Evolutionary conservation across 2,113 vertebrate species (phyloP), one percentile per base, ranked within the genome.

Genomic region (Muscicapa adusta): DNA sequence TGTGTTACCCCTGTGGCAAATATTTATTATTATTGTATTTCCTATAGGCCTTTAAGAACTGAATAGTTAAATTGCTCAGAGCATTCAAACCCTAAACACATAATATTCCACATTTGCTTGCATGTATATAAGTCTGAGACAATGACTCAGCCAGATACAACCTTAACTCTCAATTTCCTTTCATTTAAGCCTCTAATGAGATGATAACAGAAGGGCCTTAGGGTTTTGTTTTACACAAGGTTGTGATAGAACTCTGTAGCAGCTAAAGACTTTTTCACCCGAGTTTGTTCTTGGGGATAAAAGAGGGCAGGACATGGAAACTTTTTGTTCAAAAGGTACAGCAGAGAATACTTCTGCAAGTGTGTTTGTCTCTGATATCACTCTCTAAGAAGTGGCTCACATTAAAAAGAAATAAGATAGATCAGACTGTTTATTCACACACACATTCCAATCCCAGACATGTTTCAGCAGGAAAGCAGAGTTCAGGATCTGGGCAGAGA

Each of bases 141-240:
- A 51, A 47, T 42, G 9, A 66, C 14, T 82, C 24, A 1, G 42
- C 18, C 45, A 82, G 36, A 67, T 23, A 38, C 18, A 80, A 24
- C 29, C n/a, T 72, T 53, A 82, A 75, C 48, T 89, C 36, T 15
- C 19, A 76, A 68, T 85, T 93, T 85, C 50, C 38, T 94, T 88
- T 75, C 31, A 60, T 47, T 92, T 82, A 79, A 85, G 14, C 11
- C 23, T 53, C 75, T 91, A 79, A 53, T 68, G 58, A 82, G 36
- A 47, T 38, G 36, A 45, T 79, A 87, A 73, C 40, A 85, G 7
- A 28, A 67, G 36, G 23, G 22, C 19, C 74, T 43, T 13, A 31
- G 48, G 40, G 28, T 47, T 88, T 93, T 68, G 23, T 75, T 88
- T 85, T 51, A 84, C 18, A 72, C 18, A 72, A 47, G 53, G 40